Evolutionary conservation across 2,113 vertebrate genomes (phyloP), one percentile per base, ranked within the genome.

Genomic region (Fukomys damarensis): DNA sequence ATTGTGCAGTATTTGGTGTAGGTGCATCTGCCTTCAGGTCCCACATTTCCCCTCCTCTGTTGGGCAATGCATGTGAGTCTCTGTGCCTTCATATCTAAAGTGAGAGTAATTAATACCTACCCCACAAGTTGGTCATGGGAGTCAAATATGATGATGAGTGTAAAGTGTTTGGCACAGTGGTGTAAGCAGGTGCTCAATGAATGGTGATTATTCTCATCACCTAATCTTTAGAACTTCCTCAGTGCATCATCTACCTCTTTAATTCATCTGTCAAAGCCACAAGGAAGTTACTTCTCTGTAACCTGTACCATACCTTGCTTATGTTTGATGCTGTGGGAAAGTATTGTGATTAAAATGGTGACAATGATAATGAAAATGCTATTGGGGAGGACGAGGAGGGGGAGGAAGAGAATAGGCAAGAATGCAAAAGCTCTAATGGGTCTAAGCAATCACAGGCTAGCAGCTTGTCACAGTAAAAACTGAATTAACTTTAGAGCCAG

Each of bases 401-500:
- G 56, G 56, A 32, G 26, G 22, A 41, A 43, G n/a, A 52, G 41
- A 30, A 32, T 7, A 43, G 14, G 22, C 1, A 2, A 63, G 56
- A 54, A 19, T 24, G 13, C 54, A 41, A 84, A 65, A 82, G 22
- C 59, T 49, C 46, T 41, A 30, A 6, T 41, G 59, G 28, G n/a
- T 56, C 30, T 91, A 26, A 61, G 72, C 72, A 92, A 13, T 79
- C 91, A 35, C 43, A 61, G 49, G 70, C 11, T 56, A 46, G 63
- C 35, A 17, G 16, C 65, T 26, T 56, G 68, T 84, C 19, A 30
- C 30, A 66, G 10, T 26, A 61, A 65, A 91, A 81, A 88, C 0
- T 22, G 59, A 92, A 65, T 59, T 59, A 93, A 20, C 52, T 46
- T 86, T 61, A 61, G 41, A 83, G 70, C 66, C 80, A 83, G 84